A percentile compares a stretch with the other conserved stretches of the same genome.
Conservation (phyloP, 2,113 vertebrate genomes). For the Pagrus major region DNA sequence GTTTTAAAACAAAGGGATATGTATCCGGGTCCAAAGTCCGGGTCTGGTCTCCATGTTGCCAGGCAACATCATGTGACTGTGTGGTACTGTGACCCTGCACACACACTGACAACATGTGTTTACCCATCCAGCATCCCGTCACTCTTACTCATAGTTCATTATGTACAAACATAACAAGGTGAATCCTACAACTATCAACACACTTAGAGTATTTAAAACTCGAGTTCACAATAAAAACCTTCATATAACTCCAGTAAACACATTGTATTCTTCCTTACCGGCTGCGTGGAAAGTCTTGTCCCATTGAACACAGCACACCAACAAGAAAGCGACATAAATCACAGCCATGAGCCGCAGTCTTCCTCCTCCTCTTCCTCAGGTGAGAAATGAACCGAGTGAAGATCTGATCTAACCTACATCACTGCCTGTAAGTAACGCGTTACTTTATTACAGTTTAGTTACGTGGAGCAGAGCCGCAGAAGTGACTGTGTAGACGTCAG, state of each 20-base stretch:
- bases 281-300: constrained; percentile 27
- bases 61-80: constrained; percentile 65
- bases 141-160: neutral
- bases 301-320: constrained; percentile 46
- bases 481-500: constrained; percentile 5
- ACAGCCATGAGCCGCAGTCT: constrained; percentile 56
- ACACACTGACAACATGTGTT: constrained; percentile 26
- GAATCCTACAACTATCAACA: neutral
- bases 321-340: constrained; percentile 42
- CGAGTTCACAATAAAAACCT: neutral
- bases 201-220: neutral
- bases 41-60: constrained; percentile 28
- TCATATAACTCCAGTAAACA: neutral
- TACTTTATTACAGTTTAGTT: constrained; percentile 7
- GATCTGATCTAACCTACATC: neutral
- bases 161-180: neutral
- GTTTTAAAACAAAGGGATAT: constrained; percentile 4
- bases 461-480: neutral
- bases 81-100: constrained; percentile 22
- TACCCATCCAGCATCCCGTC: constrained; percentile 9
- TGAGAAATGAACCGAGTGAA: neutral
- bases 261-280: constrained; percentile 52
- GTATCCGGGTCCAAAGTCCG: constrained; percentile 66
- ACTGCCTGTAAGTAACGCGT: neutral
- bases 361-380: constrained; percentile 8